Base-by-base conservation (phyloP, 1,140 invertebrate genomes). In the Mesaphorura yosii region DNA sequence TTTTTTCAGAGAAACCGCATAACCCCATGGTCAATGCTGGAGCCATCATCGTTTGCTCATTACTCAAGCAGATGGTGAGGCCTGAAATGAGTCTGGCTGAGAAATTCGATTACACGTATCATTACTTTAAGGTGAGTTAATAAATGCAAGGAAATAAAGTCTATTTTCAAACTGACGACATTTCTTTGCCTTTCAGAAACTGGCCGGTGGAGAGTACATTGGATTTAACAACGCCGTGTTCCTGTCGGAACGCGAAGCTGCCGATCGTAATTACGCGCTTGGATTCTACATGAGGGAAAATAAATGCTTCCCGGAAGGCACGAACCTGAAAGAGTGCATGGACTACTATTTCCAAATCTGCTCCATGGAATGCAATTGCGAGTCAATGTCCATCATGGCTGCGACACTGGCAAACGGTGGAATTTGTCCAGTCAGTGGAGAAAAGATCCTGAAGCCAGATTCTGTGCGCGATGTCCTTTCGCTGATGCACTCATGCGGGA, bases 321-420 rank as follows among this genome's bases (percentile, higher is more conserved):
- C 83, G 0, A 89, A 87, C 66, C 72, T 95, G 1, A 79, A 88
- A 42, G 91, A 97, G 68, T 84, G 84, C 56, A 86, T 98, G 80
- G 94, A 98, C 65, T 95, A 95, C 67, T 97, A 97, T 68, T 97
- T 98, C 66, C 92, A 95, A n/a, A 84, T 91, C 65, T 97, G 93
- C 71, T 86, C 91, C 2, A 83, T 98, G 78, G 94, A 98, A 74
- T 82, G 86, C 0, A 95, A 83, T 57, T 93, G 89, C 68, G 91
- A 97, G 61, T 81, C 86, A 1, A 83, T 88, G 70, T 78, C 88
- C 1, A 87, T 97, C 12, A 93, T 97, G 73, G 91, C 90, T 1
- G 86, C 90, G 0, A 96, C 92, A 0, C 68, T 98, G 48, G 94
- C 94, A 0, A 98, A 98, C 66, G 93, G 93, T 17, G 94, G 94